phyloP scores from a whole-genome alignment of 2,888 invertebrate species.

The Acholoe squamosa region DNA sequence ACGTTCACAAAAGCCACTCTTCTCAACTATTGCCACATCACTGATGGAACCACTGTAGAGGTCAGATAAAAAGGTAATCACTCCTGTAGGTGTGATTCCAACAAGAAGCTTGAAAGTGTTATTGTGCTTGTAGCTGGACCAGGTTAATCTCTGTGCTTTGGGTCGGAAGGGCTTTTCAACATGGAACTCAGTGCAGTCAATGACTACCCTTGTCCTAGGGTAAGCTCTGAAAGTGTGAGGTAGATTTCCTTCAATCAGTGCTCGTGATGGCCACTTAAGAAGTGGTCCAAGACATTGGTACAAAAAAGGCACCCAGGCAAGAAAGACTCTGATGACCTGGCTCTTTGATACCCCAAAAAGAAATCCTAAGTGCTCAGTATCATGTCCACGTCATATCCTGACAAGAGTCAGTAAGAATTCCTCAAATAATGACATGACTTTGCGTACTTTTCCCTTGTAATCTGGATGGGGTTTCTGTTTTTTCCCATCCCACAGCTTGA shows the following conservation, averaged over 20 bases:
- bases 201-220: slow-evolving; percentile 67
- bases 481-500: too few species aligned
- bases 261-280: background rate
- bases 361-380: background rate
- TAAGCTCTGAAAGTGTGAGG: slow-evolving; percentile 67
- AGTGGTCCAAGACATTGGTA: background rate
- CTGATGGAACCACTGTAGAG: slow-evolving; percentile 68
- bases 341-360: background rate
- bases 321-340: background rate
- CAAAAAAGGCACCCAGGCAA: slow-evolving; percentile 41
- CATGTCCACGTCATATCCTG: background rate
- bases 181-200: slow-evolving; percentile 71
- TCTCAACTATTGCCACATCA: slow-evolving; percentile 68
- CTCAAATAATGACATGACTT: slow-evolving; percentile 2
- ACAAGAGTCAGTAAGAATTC: background rate
- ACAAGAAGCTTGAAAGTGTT: slow-evolving; percentile 68
- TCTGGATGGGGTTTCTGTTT: too few species aligned
- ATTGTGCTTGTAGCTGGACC: slow-evolving; percentile 67
- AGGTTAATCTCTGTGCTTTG: slow-evolving; percentile 65
- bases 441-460: too few species aligned
- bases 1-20: slow-evolving; percentile 66
- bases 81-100: slow-evolving; percentile 68
- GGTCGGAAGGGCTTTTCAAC: slow-evolving; percentile 68
- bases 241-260: slow-evolving; percentile 60
- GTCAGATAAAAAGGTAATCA: slow-evolving; percentile 69